These are phyloP conservation scores for Catharus fuscescens DNA, from an alignment of 2,113 vertebrate genomes.

Conservation along the genomic window DNA sequence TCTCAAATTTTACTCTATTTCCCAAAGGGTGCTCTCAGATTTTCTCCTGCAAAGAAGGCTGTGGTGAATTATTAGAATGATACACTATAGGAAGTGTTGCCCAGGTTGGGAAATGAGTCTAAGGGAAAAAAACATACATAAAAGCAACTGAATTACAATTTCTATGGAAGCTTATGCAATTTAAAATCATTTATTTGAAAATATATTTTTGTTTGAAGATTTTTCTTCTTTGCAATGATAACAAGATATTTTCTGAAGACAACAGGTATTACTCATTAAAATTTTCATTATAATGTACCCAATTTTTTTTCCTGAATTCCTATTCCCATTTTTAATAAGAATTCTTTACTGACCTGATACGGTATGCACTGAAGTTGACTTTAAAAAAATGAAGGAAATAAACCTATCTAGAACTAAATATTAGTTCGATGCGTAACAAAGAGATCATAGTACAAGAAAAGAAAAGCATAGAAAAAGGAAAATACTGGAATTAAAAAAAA, in stretches of 20 bases:
- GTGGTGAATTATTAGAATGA: background rate
- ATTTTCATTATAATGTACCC: background rate
- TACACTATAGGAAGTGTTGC: background rate
- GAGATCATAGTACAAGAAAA: background rate
- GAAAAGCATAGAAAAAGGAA: background rate
- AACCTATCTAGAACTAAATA: background rate
- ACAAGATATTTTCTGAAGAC: background rate
- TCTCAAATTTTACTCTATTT: background rate
- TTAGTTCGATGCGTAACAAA: background rate
- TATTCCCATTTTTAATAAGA: background rate
- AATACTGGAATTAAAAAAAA: background rate
- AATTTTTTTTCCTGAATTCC: background rate
- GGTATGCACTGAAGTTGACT: background rate
- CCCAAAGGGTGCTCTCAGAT: background rate
- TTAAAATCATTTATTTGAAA: background rate
- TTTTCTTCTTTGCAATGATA: background rate
- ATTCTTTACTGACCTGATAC: background rate
- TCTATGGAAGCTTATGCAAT: background rate
- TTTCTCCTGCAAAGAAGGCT: background rate
- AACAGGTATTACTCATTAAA: background rate
- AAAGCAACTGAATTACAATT: background rate
- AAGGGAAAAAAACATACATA: fast-evolving
- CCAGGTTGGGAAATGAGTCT: background rate
- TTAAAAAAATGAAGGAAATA: background rate
- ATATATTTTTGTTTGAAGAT: background rate